Evolutionary conservation across 2,888 invertebrate genomes (phyloP).

Genomic region (Drepanosiphum platanoidis): DNA sequence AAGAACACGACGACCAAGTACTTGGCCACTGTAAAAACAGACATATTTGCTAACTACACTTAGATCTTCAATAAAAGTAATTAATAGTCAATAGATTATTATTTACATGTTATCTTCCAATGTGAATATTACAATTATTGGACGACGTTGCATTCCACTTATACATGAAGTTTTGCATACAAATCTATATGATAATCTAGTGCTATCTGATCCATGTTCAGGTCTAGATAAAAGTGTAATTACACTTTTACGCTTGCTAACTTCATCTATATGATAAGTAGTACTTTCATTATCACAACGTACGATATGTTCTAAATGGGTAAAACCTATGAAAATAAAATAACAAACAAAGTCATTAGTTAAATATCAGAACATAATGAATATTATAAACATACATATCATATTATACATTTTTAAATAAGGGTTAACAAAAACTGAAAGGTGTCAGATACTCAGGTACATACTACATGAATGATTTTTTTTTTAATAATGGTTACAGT

Average conservation of each 20-base stretch:
- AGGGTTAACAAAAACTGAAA: neutral
- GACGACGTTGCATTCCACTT: constrained; percentile 80
- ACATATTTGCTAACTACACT: constrained; percentile 11
- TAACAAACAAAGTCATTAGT: neutral
- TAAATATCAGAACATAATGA: neutral
- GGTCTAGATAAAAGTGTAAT: constrained; percentile 62
- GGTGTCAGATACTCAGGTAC: too few relatives aligned
- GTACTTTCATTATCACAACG: constrained; percentile 63
- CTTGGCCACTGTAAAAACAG: constrained; percentile 68
- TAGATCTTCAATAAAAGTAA: neutral
- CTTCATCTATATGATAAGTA: constrained; percentile 59
- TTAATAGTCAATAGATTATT: neutral
- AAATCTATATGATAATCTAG: constrained; percentile 72
- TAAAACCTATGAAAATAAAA: constrained; percentile 34
- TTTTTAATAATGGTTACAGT: neutral
- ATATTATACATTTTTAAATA: neutral
- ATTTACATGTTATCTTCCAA: constrained; percentile 73
- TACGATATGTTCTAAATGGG: constrained; percentile 61
- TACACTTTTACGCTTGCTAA: constrained; percentile 63
- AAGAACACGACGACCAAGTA: constrained; percentile 75
- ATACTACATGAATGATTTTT: neutral
- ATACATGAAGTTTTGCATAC: constrained; percentile 82
- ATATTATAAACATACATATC: neutral
- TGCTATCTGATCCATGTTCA: constrained; percentile 61
- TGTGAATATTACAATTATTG: constrained; percentile 78